A percentile compares a stretch with the other conserved stretches of the same genome.
phyloP scores from a whole-genome alignment of 30 jellyfish, hydroid and myxozoan genomes.

The Haliclystus octoradiatus region DNA sequence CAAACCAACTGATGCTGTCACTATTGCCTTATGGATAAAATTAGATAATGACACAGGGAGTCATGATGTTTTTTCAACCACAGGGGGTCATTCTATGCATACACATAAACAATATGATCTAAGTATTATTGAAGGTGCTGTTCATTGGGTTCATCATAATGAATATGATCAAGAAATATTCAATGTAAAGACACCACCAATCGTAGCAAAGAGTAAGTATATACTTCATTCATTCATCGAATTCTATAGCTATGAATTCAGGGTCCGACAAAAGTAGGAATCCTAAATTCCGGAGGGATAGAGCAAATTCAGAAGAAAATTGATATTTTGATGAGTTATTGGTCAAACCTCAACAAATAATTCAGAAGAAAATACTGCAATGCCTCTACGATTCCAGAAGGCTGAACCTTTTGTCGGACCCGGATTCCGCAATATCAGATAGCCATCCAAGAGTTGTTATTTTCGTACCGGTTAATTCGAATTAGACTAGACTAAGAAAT shows the following conservation, averaged over 20 bases:
- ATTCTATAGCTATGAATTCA: not conserved
- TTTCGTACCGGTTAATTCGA: no score
- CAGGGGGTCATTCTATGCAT: conserved; percentile 96
- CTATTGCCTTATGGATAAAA: conserved; percentile 76
- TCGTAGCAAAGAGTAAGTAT: conserved; percentile 55
- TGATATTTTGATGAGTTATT: no score
- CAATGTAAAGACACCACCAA: conserved; percentile 67
- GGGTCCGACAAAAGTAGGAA: no score
- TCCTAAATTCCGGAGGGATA: no score
- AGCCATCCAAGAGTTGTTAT: no score
- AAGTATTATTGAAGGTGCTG: conserved; percentile 72
- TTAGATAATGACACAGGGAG: conserved; percentile 70
- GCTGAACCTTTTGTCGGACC: no score
- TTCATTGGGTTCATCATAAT: conserved; percentile 78
- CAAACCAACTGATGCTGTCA: conserved; percentile 86
- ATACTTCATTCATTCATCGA: not conserved
- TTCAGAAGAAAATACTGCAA: no score
- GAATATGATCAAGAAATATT: conserved; percentile 82
- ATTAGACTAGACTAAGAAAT: no score
- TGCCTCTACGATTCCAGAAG: no score
- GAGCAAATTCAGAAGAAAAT: no score
- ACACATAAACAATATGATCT: conserved; percentile 75
- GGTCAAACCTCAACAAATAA: no score
- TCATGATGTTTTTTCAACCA: conserved; percentile 66
- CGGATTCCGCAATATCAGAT: no score